phyloP scores from a whole-genome alignment of 2,888 invertebrate species.

The Odontomyia ornata region DNA sequence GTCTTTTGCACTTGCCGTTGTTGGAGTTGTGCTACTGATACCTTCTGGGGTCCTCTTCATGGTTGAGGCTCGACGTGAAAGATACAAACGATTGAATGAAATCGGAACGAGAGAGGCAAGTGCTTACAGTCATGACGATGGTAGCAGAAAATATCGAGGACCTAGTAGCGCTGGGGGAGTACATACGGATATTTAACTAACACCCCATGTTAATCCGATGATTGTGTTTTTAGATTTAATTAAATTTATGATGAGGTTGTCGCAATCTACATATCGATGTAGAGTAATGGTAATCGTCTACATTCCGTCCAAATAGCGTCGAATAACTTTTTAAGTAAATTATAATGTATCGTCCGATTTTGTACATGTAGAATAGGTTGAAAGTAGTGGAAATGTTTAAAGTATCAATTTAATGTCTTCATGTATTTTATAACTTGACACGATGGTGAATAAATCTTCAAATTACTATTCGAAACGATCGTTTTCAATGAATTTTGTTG shows the following conservation, averaged over 20 bases:
- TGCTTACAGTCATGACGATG: constrained; percentile 73
- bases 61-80: constrained; percentile 82
- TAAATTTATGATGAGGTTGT: neutral
- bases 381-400: too few species aligned
- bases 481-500: too few species aligned
- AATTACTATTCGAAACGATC: too few species aligned
- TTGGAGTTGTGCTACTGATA: constrained; percentile 79
- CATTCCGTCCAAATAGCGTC: constrained; percentile 31
- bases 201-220: neutral
- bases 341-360: neutral
- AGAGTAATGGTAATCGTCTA: neutral
- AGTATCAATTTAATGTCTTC: too few species aligned
- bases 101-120: constrained; percentile 74
- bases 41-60: constrained; percentile 83
- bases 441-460: too few species aligned
- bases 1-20: constrained; percentile 87
- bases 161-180: neutral
- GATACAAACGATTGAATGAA: constrained; percentile 77
- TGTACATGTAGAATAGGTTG: too few species aligned
- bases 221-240: constrained; percentile 2
- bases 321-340: constrained; percentile 3
- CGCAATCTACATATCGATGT: neutral
- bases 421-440: neutral
- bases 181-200: constrained; percentile 42
- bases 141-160: constrained; percentile 31